phyloP scores from a whole-genome alignment of 2,113 vertebrate species.

The Myiozetetes cayanensis region DNA sequence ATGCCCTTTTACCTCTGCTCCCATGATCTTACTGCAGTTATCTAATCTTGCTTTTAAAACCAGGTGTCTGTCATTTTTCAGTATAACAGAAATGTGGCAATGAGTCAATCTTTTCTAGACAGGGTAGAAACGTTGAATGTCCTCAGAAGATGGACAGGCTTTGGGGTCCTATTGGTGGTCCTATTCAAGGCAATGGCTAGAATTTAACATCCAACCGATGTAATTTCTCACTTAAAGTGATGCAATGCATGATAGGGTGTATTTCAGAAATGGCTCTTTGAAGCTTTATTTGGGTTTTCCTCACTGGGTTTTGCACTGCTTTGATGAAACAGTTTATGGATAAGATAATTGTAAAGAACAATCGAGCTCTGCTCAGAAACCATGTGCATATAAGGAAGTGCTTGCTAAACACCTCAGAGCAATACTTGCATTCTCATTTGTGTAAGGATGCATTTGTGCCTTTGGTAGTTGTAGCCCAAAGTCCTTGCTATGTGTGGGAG shows the following conservation, averaged over 20 bases:
- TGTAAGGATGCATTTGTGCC: too few species aligned
- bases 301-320: background rate
- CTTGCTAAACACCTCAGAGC: background rate
- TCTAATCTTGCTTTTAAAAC: background rate
- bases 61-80: background rate
- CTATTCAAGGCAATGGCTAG: background rate
- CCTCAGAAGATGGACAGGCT: background rate
- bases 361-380: background rate
- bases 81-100: background rate
- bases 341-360: background rate
- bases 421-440: background rate
- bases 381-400: background rate
- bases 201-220: background rate
- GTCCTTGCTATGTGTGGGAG: background rate
- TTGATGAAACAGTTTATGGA: background rate
- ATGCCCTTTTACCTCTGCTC: background rate
- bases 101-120: background rate
- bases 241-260: background rate
- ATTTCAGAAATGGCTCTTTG: background rate
- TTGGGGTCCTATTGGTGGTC: background rate
- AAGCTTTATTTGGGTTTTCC: background rate
- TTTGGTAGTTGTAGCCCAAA: background rate
- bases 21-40: rapidly evolving
- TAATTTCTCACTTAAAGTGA: background rate
- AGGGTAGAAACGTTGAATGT: background rate